Conservation (phyloP, 2,113 vertebrate species). For the Xenopus borealis region DNA sequence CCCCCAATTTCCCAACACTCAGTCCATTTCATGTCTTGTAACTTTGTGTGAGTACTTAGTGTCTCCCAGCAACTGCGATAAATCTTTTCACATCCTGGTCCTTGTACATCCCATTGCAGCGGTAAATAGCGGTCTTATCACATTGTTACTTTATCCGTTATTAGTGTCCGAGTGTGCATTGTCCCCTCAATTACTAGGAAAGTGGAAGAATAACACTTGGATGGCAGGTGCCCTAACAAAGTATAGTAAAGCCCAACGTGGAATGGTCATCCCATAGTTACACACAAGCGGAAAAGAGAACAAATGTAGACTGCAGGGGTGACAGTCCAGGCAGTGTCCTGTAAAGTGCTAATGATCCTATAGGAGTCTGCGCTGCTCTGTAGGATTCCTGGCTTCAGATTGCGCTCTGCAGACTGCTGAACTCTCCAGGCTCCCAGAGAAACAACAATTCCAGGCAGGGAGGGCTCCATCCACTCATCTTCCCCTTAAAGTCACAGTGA, state of each 20-base stretch:
- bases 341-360: not conserved
- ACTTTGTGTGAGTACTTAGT: not conserved
- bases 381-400: conserved; percentile 4
- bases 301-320: conserved; percentile 4
- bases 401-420: conserved; percentile 29
- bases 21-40: not conserved
- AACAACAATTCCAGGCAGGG: conserved; percentile 1
- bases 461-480: conserved; percentile 27
- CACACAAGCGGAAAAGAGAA: not conserved
- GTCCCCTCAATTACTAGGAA: not conserved
- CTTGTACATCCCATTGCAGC: conserved; percentile 11
- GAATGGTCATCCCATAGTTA: not conserved
- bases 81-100: not conserved
- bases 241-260: not conserved
- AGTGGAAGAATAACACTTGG: too few species aligned
- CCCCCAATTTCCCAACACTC: not conserved
- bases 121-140: not conserved
- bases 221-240: not conserved
- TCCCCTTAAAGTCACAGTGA: conserved; percentile 40
- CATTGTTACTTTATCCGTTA: not conserved
- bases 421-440: too few species aligned
- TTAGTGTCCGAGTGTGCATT: not conserved
- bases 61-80: not conserved
- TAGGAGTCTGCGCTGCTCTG: not conserved
- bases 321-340: too few species aligned